These are phyloP conservation scores for Megaustenia siamemsis DNA, from an alignment of 2,888 invertebrate species.

Conservation along the genomic window DNA sequence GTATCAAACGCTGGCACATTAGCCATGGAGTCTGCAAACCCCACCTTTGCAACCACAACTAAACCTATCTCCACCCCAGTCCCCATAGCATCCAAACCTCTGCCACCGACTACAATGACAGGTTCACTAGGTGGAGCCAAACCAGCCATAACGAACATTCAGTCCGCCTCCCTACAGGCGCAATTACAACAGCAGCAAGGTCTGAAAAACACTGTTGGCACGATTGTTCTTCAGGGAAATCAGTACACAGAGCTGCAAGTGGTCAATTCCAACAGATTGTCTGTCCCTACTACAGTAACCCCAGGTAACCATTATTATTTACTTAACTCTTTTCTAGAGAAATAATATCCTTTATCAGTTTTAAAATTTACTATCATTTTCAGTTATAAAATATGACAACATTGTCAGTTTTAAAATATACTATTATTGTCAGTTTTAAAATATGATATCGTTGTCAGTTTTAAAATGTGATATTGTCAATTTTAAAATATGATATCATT, in stretches of 20 bases:
- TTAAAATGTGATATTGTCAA: too few relatives aligned
- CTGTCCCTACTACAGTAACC: slow-evolving; percentile 38
- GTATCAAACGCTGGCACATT: slow-evolving; percentile 25
- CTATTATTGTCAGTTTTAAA: too few relatives aligned
- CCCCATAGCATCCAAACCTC: slow-evolving; percentile 75
- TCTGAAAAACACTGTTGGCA: slow-evolving; percentile 48
- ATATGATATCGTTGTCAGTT: too few relatives aligned
- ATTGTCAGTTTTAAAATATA: too few relatives aligned
- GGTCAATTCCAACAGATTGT: slow-evolving; percentile 52
- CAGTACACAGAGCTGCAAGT: slow-evolving; percentile 53
- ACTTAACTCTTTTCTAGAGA: too few relatives aligned
- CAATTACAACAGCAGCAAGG: slow-evolving; percentile 40
- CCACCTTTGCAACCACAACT: slow-evolving; percentile 72
- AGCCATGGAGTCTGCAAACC: slow-evolving; percentile 57
- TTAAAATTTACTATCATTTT: too few relatives aligned
- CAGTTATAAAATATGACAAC: too few relatives aligned
- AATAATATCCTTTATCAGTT: too few relatives aligned
- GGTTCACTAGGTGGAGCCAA: slow-evolving; percentile 38
- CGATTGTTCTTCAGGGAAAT: slow-evolving; percentile 56
- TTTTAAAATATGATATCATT: too few relatives aligned
- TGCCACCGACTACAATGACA: slow-evolving; percentile 46
- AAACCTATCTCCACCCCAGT: slow-evolving; percentile 75
- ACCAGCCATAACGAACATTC: slow-evolving; percentile 47
- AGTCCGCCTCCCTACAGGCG: slow-evolving; percentile 50
- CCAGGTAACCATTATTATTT: slow-evolving; percentile 34